A percentile compares a stretch with the other conserved stretches of the same genome.
Evolutionary conservation across 2,888 invertebrate genomes (phyloP).

Genomic region (Drosophila melanosoma): DNA sequence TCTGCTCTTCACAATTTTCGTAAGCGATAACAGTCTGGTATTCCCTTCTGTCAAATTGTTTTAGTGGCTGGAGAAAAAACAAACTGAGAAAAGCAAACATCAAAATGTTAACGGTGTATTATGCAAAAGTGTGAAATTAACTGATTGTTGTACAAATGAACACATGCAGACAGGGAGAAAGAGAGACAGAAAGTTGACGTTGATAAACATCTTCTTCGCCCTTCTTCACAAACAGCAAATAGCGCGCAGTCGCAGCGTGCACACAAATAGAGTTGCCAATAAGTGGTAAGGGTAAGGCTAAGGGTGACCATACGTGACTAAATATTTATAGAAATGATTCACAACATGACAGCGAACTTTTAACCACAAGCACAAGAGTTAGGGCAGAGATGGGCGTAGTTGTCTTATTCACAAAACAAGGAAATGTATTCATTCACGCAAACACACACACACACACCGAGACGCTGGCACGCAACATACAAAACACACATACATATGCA

Average conservation of each 20-base stretch:
- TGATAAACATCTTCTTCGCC: background rate
- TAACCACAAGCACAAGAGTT: constrained; percentile 18
- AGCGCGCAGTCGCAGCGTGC: constrained; percentile 22
- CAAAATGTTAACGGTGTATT: constrained; percentile 22
- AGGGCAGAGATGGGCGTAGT: constrained; percentile 2
- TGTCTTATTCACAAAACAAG: constrained; percentile 26
- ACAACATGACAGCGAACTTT: constrained; percentile 49
- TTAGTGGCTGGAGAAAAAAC: constrained; percentile 8
- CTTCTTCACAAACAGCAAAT: background rate
- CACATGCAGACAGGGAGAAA: background rate
- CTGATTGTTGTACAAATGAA: background rate
- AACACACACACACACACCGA: constrained; percentile 11
- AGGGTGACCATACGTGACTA: background rate
- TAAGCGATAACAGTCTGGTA: constrained; percentile 27
- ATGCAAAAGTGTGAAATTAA: constrained; percentile 39
- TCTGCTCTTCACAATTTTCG: constrained; percentile 18
- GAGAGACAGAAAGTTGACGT: background rate
- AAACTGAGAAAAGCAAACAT: constrained; percentile 24
- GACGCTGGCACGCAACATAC: background rate
- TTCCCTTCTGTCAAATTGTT: constrained; percentile 8
- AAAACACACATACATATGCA: background rate
- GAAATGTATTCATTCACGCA: constrained; percentile 59
- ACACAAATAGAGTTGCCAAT: constrained; percentile 8
- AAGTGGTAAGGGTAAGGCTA: background rate
- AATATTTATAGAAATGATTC: constrained; percentile 49